Evolutionary conservation across 2,113 vertebrate genomes (phyloP), one percentile per base, ranked within the genome.

Genomic region (Myiozetetes cayanensis): DNA sequence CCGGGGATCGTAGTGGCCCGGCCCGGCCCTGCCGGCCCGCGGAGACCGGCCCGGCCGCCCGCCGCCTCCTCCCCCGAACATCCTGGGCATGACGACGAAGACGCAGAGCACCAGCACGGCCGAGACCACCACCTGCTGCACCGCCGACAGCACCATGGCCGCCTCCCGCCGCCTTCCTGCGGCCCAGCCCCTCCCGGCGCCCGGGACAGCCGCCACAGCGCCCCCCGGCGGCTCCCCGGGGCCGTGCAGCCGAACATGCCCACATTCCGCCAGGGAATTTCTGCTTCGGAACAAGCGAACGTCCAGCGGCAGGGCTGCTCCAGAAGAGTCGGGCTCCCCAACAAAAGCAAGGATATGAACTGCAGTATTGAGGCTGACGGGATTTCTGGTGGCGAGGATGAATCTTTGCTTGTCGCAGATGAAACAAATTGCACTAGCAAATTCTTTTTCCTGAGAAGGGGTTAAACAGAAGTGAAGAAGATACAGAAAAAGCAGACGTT

Each of bases 31-130:
- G 33, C 73, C 70, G 43, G 84, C 74, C n/a, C 74, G 73, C 74
- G 8, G 10, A 24, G 65, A 35, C 7, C 98, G 97, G 22, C 97
- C 97, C 10, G 87, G 33, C 25, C 96, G 94, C 46, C 92, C 83
- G 10, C 61, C 81, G 46, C 90, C 86, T 27, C 98, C 97, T 24
- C 80, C 94, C 11, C 97, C 97, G 43, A 98, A 97, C 90, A 98
- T 85, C 93, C 97, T 96, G 53, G 98, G 98, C 85, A 98, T 90
- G 37, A 98, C 97, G 22, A 98, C 85, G 55, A 98, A 98, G 19
- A 96, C 93, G 59, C 98, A 98, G 3, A 98, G 92, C 90, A 95
- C 93, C 76, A 96, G 5, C 76, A 83, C 93, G 97, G 96, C 98
- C 3, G 97, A 98, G 22, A 98, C 80, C 41, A 97, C 94, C 75